These are phyloP conservation scores for Folsomia manolachei DNA, from an alignment of 2,888 invertebrate genomes.

Conservation along the genomic window DNA sequence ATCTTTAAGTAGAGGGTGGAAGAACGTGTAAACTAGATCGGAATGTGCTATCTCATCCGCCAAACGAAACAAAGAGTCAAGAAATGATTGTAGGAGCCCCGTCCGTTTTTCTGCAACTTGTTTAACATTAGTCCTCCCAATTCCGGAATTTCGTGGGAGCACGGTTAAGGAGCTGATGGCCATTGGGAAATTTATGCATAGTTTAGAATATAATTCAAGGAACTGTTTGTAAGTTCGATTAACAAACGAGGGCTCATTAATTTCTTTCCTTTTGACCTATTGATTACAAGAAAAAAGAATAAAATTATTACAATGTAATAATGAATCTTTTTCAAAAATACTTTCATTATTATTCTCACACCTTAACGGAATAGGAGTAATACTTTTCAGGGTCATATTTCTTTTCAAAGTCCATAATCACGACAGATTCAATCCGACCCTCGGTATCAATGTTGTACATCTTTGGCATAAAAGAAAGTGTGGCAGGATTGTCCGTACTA, in stretches of 20 bases:
- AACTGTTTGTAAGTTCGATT: conserved; percentile 96
- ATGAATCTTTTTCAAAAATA: neutral
- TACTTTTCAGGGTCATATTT: conserved; percentile 96
- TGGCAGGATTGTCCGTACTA: conserved; percentile 64
- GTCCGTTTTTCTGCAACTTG: conserved; percentile 92
- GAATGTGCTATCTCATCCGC: conserved; percentile 93
- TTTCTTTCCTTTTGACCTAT: conserved; percentile 74
- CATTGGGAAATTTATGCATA: conserved; percentile 85
- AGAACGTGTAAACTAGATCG: conserved; percentile 96
- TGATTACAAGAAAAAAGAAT: conserved; percentile 46
- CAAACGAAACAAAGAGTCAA: conserved; percentile 75
- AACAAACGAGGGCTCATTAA: conserved; percentile 80
- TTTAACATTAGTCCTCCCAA: conserved; percentile 87
- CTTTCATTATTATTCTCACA: conserved; percentile 8
- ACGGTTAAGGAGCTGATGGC: conserved; percentile 56
- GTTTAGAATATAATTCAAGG: conserved; percentile 90
- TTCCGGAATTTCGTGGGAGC: conserved; percentile 51
- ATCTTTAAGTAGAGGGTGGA: conserved; percentile 91
- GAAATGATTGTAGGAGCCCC: conserved; percentile 81
- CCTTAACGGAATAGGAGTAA: conserved; percentile 76
- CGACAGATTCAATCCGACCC: conserved; percentile 79
- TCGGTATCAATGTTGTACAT: conserved; percentile 87
- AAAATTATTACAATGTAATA: neutral
- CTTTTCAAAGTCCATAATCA: conserved; percentile 86
- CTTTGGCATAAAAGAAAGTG: conserved; percentile 89